Base-by-base conservation (phyloP, 1,140 invertebrate genomes). In the Melitaea cinxia region DNA sequence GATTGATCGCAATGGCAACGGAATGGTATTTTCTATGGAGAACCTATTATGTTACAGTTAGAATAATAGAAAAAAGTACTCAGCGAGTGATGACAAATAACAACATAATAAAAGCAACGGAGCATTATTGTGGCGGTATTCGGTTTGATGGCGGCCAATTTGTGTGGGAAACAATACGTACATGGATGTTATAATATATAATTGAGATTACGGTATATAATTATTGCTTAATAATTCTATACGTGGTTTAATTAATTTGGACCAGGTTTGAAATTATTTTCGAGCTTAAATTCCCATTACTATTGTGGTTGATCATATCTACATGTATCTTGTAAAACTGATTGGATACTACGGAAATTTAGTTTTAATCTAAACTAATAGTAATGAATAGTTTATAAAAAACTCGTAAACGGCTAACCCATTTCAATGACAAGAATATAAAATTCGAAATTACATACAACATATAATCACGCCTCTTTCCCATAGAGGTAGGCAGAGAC, bases 111-210 rank as follows among this genome's bases (percentile, higher is more conserved):
- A 37, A 67, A 61, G 52, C 42, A 67, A 63, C 60, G 35, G 52
- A 55, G 58, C 57, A 57, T 67, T 61, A 61, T 56, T 61, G 65
- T 52, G 65, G 57, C 42, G 58, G 52, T 63, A 37, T 63, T 61
- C 61, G 39, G 65, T 67, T 67, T 59, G 56, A 67, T 67, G 65
- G 65, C 58, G 65, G 52, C 56, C 58, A 67, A 67, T 67, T 56
- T 67, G 39, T 67, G 65, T 67, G 65, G 65, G 65, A 67, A 67
- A 67, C 53, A 67, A 57, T 61, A 67, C 58, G 58, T 49, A 67
- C 57, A 59, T 65, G 42, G 58, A 61, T n/a, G n/a, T n/a, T n/a
- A n/a, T n/a, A n/a, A n/a, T n/a, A n/a, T n/a, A n/a, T n/a, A n/a
- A 67, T 67, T 56, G 57, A 61, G 53, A 45, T 61, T 67, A 67